phyloP scores from a whole-genome alignment of 2,797 vertebrate species.

The Heterohyrax brucei region DNA sequence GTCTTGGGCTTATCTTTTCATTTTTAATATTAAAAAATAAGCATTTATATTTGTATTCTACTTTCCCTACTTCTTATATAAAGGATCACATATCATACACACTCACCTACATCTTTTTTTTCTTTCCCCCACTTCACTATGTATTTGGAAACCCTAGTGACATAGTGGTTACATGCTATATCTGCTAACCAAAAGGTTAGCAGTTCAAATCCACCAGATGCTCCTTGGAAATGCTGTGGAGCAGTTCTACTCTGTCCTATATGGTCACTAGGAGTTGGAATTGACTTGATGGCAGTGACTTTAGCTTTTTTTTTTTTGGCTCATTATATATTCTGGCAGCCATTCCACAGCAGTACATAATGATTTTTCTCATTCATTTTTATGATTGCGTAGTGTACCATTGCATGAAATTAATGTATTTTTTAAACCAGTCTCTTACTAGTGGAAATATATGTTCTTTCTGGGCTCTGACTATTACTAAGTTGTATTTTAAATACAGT shows the following conservation, averaged over 20 bases:
- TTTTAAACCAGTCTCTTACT: slow-evolving; percentile 10
- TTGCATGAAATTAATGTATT: not conserved
- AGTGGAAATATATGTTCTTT: slow-evolving; percentile 21
- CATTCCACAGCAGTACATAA: not conserved
- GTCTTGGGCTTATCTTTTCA: not conserved
- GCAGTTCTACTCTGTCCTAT: no score
- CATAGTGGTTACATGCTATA: no score
- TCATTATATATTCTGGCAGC: not conserved
- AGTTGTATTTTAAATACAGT: not conserved
- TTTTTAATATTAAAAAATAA: slow-evolving; percentile 63
- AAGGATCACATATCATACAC: not conserved
- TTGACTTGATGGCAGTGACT: no score
- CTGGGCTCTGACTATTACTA: not conserved
- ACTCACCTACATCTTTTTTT: slow-evolving; percentile 13
- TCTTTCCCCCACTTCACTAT: not conserved
- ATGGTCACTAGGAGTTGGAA: no score
- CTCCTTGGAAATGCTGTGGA: no score
- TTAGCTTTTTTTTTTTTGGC: no score
- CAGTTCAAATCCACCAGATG: no score
- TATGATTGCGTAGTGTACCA: not conserved
- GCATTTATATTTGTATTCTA: slow-evolving; percentile 44
- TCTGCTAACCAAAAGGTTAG: no score
- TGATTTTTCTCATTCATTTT: slow-evolving; percentile 45
- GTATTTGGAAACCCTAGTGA: not conserved
- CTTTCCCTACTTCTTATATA: not conserved